Evolutionary conservation across 2,888 invertebrate genomes (phyloP).

Genomic region (Netelia virgata): DNA sequence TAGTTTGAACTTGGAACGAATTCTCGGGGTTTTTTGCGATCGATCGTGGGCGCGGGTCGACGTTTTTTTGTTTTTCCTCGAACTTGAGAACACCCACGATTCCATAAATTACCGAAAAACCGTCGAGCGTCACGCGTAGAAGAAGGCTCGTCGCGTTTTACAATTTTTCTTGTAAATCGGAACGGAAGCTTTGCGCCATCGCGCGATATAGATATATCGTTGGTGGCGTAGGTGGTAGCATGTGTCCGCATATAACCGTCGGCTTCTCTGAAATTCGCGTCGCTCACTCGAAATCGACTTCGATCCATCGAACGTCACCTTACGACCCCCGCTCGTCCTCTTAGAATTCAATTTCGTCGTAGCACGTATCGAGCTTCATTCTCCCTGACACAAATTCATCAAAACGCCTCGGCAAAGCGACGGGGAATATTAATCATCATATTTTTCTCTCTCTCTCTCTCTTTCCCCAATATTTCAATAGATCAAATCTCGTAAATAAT

Average conservation of each 20-base stretch:
- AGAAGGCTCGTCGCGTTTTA: not conserved
- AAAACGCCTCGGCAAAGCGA: constrained; percentile 33
- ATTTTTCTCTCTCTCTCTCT: constrained; percentile 9
- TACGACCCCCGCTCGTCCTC: constrained; percentile 39
- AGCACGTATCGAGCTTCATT: constrained; percentile 54
- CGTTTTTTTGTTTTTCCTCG: no score
- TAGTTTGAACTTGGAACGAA: no score
- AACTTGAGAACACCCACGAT: no score
- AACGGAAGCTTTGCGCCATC: not conserved
- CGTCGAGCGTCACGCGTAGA: not conserved
- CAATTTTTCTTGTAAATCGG: not conserved
- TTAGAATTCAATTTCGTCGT: constrained; percentile 63
- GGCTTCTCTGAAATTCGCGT: constrained; percentile 45
- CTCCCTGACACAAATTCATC: constrained; percentile 52
- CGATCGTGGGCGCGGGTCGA: no score
- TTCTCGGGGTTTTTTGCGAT: no score
- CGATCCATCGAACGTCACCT: constrained; percentile 67
- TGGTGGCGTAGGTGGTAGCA: constrained; percentile 33
- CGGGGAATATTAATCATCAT: constrained; percentile 58
- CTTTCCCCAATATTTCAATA: constrained; percentile 5
- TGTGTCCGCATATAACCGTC: constrained; percentile 39
- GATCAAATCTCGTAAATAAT: not conserved
- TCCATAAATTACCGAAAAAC: not conserved
- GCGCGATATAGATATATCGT: not conserved
- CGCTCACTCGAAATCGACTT: constrained; percentile 61